These are phyloP conservation scores for Osedax frankpressi DNA, from an alignment of 2,888 invertebrate species.

Conservation along the genomic window DNA sequence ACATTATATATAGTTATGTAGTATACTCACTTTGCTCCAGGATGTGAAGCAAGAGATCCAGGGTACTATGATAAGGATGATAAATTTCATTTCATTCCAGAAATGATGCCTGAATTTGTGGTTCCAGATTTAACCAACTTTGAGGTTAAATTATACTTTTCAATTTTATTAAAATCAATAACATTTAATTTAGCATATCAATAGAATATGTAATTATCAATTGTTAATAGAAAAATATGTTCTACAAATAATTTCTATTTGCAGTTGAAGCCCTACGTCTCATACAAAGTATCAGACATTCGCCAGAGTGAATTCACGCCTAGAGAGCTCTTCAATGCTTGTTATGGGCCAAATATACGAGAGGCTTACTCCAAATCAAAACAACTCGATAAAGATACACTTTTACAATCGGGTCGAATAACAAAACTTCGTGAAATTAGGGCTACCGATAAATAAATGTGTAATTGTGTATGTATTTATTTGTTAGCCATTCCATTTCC, in stretches of 20 bases:
- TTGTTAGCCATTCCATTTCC: no score
- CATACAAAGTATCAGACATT: slow-evolving; percentile 66
- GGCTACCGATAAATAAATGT: background rate
- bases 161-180: no score
- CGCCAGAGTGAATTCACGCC: slow-evolving; percentile 69
- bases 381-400: background rate
- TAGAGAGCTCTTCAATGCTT: slow-evolving; percentile 61
- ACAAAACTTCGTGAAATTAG: background rate
- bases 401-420: background rate
- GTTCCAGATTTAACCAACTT: slow-evolving; percentile 77
- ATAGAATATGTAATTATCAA: no score
- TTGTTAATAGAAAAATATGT: no score
- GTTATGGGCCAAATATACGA: slow-evolving; percentile 64
- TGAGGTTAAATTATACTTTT: no score
- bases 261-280: slow-evolving; percentile 80
- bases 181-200: no score
- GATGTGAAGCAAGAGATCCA: slow-evolving; percentile 21
- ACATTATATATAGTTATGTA: no score
- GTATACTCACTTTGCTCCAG: slow-evolving; percentile 14
- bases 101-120: slow-evolving; percentile 79
- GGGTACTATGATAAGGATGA: slow-evolving; percentile 23
- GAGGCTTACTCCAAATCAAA: background rate
- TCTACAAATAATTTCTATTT: slow-evolving; percentile 39
- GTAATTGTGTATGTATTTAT: no score
- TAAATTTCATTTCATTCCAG: slow-evolving; percentile 53